Evolutionary conservation across 2,113 vertebrate genomes (phyloP).

Genomic region (Machaerirhynchus nigripectus): DNA sequence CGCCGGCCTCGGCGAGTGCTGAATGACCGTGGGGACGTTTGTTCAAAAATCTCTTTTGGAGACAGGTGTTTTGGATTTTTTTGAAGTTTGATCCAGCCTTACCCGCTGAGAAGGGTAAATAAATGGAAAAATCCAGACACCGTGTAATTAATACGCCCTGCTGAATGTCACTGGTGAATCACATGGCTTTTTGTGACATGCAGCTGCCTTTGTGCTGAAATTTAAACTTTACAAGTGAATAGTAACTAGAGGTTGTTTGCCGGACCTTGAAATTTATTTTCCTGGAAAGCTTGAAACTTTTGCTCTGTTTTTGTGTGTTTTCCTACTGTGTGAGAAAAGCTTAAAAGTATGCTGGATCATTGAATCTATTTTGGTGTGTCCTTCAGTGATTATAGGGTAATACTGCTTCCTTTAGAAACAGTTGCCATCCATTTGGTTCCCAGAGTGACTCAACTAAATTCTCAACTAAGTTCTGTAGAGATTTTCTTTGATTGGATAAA

Average conservation of each 20-base stretch:
- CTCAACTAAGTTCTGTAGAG: not conserved
- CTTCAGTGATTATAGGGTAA: not conserved
- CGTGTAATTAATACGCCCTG: not conserved
- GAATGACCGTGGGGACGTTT: not conserved
- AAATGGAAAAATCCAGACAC: not conserved
- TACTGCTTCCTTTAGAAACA: not conserved
- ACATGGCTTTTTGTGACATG: not conserved
- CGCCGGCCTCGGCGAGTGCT: not conserved
- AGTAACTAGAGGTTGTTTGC: not conserved
- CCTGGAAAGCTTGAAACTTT: not conserved
- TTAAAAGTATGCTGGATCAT: not conserved
- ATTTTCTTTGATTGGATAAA: not conserved
- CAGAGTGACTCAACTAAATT: slow-evolving; percentile 6
- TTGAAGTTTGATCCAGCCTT: not conserved
- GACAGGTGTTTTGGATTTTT: not conserved
- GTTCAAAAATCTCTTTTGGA: not conserved
- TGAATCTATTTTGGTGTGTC: not conserved
- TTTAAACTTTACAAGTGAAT: not conserved
- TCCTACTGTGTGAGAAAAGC: not conserved
- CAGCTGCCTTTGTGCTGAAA: not conserved
- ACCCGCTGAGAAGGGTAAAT: not conserved
- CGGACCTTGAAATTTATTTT: not conserved
- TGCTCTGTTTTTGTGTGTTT: not conserved
- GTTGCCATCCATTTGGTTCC: not conserved
- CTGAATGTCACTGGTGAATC: slow-evolving; percentile 24